Base-by-base conservation (phyloP, 2,113 vertebrate genomes). In the Sula dactylatra region DNA sequence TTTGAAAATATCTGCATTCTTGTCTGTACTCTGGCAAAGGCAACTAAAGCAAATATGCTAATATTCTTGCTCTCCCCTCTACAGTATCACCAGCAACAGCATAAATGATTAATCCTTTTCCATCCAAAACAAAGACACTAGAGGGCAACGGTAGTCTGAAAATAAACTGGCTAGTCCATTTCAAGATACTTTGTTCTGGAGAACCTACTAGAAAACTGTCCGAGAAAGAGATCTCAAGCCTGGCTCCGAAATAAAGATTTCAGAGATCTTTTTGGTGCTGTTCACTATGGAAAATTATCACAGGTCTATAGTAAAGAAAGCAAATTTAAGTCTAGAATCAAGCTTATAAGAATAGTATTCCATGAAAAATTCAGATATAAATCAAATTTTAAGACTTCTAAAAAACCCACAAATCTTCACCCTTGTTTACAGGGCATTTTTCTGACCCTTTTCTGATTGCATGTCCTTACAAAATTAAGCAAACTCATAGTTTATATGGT, bases 121-220 rank as follows among this genome's bases (percentile, higher is more conserved):
- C 29, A 88, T 91, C 31, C 40, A 44, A 85, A 94, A 54, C 54
- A 67, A 73, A 91, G 84, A 95, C 96, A 82, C 96, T 96, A 97
- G 97, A 96, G 96, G 96, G 95, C 97, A 96, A 91, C 71, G 55
- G 76, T 59, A 89, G 89, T 36, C 93, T 85, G 93, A 80, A 96
- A 93, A 96, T 83, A 73, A 96, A 93, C 55, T 47, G 52, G 16
- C 58, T 84, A 74, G 77, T 54, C 70, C 70, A 66, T 82, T 82
- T 91, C 66, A 76, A 87, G 29, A 89, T 40, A 95, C 36, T 80
- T 72, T 40, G 40, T 45, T 66, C 59, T 70, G 64, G 24, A 93
- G 94, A 95, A 95, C 61, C 50, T 94, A 82, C 94, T 95, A 94
- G 94, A 95, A 96, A 94, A 92, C 44, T 71, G 69, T 67, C 69